These are phyloP conservation scores for Myodes glareolus DNA, from an alignment of 2,113 vertebrate species.

Conservation along the genomic window DNA sequence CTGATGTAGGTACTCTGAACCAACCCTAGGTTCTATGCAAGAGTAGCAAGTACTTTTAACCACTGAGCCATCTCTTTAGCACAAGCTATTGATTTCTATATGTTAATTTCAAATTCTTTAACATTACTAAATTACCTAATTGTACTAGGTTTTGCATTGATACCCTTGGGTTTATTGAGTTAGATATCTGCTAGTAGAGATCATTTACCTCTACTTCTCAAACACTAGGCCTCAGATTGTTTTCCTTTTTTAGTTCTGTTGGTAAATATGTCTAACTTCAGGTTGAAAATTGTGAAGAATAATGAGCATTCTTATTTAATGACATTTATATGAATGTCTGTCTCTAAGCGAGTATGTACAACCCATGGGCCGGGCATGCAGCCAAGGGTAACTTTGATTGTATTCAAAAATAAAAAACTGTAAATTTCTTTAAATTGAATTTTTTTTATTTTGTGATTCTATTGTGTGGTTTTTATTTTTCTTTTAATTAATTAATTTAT, in stretches of 20 bases:
- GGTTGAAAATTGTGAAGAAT: not conserved
- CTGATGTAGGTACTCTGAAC: not conserved
- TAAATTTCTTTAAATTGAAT: not conserved
- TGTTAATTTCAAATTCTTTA: constrained; percentile 38
- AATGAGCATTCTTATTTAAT: constrained; percentile 23
- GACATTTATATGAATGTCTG: not conserved
- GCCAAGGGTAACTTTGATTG: not conserved
- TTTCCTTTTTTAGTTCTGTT: not conserved
- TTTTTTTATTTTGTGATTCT: not conserved
- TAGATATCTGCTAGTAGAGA: not conserved
- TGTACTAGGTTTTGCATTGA: constrained; percentile 34
- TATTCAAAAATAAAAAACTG: not conserved
- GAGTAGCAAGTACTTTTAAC: not conserved
- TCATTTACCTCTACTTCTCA: constrained; percentile 45
- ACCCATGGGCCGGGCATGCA: not conserved
- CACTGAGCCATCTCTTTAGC: not conserved
- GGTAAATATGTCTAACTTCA: not conserved
- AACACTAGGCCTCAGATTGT: not conserved
- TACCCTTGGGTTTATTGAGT: constrained; percentile 1
- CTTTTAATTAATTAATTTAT: not conserved
- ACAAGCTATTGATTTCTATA: not conserved
- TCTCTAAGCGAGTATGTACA: not conserved
- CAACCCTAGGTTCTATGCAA: not conserved
- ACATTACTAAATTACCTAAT: constrained; percentile 34
- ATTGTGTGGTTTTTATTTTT: not conserved